Conservation (phyloP, 2,113 vertebrate genomes). For the Amazona vittata region DNA sequence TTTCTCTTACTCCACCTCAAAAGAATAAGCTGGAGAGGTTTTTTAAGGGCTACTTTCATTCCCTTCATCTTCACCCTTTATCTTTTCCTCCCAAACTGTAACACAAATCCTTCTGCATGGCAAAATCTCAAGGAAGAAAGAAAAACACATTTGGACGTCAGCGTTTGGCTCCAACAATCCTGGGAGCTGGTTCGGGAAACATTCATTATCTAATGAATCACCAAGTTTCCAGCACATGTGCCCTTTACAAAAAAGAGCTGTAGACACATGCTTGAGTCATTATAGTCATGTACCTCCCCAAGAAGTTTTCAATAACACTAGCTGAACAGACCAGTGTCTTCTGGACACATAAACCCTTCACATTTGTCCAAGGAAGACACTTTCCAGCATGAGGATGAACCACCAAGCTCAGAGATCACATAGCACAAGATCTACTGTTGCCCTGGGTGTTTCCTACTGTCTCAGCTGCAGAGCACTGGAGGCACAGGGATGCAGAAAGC, state of each 20-base stretch:
- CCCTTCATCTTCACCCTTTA: neutral
- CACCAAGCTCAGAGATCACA: neutral
- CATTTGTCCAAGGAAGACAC: neutral
- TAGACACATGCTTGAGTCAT: neutral
- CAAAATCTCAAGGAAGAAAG: slow-evolving; percentile 22
- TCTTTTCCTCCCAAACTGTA: neutral
- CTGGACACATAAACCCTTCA: neutral
- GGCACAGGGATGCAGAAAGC: neutral
- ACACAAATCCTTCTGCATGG: neutral
- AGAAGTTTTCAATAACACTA: neutral
- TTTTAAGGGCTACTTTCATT: neutral
- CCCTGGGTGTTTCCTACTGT: neutral
- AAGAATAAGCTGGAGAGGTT: neutral
- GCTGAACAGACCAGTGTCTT: neutral
- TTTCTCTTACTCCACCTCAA: neutral
- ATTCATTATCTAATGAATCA: slow-evolving; percentile 52
- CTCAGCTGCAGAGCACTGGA: neutral
- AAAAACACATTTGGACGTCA: slow-evolving; percentile 14
- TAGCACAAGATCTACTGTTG: neutral
- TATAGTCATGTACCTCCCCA: neutral
- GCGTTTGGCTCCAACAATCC: neutral
- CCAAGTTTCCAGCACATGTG: slow-evolving; percentile 38
- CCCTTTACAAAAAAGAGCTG: slow-evolving; percentile 17
- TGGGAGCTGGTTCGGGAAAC: slow-evolving; percentile 37
- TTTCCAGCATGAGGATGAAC: neutral